Base-by-base conservation (phyloP, 2,797 vertebrate species). In the Cyprinodon diabolis region DNA sequence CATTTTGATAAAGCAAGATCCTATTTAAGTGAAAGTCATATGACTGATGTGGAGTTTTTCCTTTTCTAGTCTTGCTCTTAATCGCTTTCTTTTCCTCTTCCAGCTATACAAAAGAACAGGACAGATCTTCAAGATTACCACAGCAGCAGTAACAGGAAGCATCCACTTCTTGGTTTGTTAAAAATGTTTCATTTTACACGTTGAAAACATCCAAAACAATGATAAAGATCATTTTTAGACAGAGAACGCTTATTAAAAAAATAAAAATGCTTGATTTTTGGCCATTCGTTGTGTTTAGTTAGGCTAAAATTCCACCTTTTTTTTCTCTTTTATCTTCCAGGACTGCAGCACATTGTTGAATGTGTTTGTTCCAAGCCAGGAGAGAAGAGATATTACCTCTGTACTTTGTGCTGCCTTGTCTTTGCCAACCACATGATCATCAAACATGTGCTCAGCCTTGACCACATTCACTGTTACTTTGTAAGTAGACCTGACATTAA, bases 91-190 rank as follows among this genome's bases (percentile, higher is more conserved):
- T 47, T 35, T 25, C 1, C 15, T 19, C 4, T 10, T 62, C 3
- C 40, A 93, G 92, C 11, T 62, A 0, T 17, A 30, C 54, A 21
- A 0, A 74, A 78, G 43, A 55, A 79, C 35, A 79, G 75, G 48
- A 56, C 3, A 1, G 85, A 15, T 2, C 72, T 92, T 21, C 77
- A 88, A 56, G 23, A 43, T 4, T 92, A 93, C 82, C 84, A 79
- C 52, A 79, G n/a, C 62, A 75, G 88, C 63, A 0, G 3, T 17
- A 68, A 71, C 13, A 88, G 91, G 66, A 86, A 79, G 35, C 80
- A 91, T 71, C 87, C 90, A n/a, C 88, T 94, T 63, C 80, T 93
- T 21, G 93, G 93, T 93, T 37, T 75, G 91, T 89, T 63, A 62
- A 4, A 9, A 17, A 30, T 30, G 30, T 30, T 30, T 30, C 30